Base-by-base conservation (phyloP, 2,113 vertebrate species). In the Raja brachyura region DNA sequence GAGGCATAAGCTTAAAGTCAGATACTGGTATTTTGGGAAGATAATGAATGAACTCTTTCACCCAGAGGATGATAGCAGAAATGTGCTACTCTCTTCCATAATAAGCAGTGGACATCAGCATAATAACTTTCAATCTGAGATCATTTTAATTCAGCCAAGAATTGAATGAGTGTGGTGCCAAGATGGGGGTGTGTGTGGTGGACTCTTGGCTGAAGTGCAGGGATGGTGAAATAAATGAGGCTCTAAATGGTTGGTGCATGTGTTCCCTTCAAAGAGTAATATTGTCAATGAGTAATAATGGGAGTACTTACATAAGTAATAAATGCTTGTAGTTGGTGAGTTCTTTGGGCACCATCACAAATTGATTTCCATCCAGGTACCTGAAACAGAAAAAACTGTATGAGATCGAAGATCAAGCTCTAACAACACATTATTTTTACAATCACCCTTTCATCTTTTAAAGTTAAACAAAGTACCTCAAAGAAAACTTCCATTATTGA, bases 351-450 rank as follows among this genome's bases (percentile, higher is more conserved):
- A 99, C 97, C 95, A 99, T 96, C 3, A 97, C 98, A 95, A 99
- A 99, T 92, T 98, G 98, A 95, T 99, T 99, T 94, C 98, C 98
- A 96, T 99, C 98, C 96, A 99, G 96, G 96, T 99, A 99, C 93
- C 98, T 99, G 94, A 75, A 95, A 93, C 0, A 94, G 93, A 94
- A 94, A 95, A 93, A 93, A 48, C 10, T 54, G 39, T 63, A 48
- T 92, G 63, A 22, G 86, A 31, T 90, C 31, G 8, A 16, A 68
- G 59, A 92, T 73, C n/a, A 10, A 13, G 0, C 83, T 18, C 11
- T 14, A 63, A 14, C 63, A 28, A 33, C 18, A 2, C 28, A 63
- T 31, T 33, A 66, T 25, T 31, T 88, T 73, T 73, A 68, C 14
- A 63, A 39, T 48, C 90, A 92, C 9, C 68, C 20, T 22, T 28